Conservation (phyloP, 2,797 vertebrate genomes). For the Rhabdomys pumilio region DNA sequence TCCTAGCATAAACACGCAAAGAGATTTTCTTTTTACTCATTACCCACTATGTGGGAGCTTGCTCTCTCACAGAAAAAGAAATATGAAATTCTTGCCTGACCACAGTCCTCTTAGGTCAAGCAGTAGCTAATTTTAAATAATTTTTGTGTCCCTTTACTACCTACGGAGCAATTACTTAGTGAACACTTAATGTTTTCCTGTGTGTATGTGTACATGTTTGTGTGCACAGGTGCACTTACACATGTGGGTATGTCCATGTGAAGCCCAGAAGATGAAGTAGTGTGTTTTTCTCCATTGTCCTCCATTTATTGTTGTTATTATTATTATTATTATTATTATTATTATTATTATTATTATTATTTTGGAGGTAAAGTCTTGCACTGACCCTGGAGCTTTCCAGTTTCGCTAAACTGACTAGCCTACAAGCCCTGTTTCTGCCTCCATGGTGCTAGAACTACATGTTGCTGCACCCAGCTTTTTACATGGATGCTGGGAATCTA, state of each 20-base stretch:
- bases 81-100: background rate
- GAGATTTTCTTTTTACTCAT: background rate
- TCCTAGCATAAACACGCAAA: background rate
- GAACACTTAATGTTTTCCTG: background rate
- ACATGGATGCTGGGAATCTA: background rate
- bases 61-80: background rate
- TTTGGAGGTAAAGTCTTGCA: background rate
- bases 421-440: background rate
- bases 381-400: background rate
- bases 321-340: no score
- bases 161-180: slow-evolving; percentile 43
- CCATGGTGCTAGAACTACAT: background rate
- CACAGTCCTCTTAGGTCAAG: background rate
- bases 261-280: background rate
- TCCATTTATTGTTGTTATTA: no score
- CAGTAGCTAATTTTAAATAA: slow-evolving; percentile 38
- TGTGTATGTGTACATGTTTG: background rate
- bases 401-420: background rate
- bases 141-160: background rate
- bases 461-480: background rate
- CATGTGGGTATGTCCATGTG: background rate
- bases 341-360: no score
- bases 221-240: background rate
- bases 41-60: background rate
- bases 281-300: background rate